Base-by-base conservation (phyloP, 2,888 invertebrate species). In the Trachelus stipa region DNA sequence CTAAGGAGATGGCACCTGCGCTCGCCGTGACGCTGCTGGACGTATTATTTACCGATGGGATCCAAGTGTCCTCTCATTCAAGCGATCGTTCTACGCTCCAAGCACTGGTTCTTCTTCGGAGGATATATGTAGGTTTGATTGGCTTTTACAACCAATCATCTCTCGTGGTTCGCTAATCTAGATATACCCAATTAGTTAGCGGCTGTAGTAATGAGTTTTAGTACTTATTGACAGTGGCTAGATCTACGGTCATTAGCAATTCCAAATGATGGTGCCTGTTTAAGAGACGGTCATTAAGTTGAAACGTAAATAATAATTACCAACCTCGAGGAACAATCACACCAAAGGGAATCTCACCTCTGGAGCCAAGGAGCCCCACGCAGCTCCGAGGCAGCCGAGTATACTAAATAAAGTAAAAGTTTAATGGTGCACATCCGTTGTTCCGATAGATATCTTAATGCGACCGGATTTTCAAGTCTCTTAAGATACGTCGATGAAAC, bases 401-500 rank as follows among this genome's bases (percentile, higher is more conserved):
- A 30, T 56, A 75, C 87, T 87, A 89, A 90, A 90, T 90, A 89
- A 90, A 90, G 87, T 89, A 90, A 89, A 90, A 89, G 88, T 89
- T 90, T 91, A 90, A 91, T 90, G 88, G 89, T 85, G 87, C 88
- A 89, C 90, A 90, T 90, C 90, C 90, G 90, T 90, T 89, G 89
- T 89, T 90, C 88, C 87, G 90, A 90, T 90, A 89, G 89, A 90
- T 90, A 90, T 90, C 90, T 90, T 90, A 90, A 90, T 90, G 90
- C 90, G 90, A 90, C 90, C 90, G 90, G 90, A 90, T 90, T 90
- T 90, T 90, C 90, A 88, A 90, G 89, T 90, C 89, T 85, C 87
- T 86, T 86, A 80, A 85, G 88, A 88, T 88, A 87, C 88, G 86
- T 88, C 85, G 78, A 78, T 78, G 78, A 76, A 76, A 76, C 78